Evolutionary conservation across 1,140 invertebrate species (phyloP).

Genomic region (Asobara japonica): DNA sequence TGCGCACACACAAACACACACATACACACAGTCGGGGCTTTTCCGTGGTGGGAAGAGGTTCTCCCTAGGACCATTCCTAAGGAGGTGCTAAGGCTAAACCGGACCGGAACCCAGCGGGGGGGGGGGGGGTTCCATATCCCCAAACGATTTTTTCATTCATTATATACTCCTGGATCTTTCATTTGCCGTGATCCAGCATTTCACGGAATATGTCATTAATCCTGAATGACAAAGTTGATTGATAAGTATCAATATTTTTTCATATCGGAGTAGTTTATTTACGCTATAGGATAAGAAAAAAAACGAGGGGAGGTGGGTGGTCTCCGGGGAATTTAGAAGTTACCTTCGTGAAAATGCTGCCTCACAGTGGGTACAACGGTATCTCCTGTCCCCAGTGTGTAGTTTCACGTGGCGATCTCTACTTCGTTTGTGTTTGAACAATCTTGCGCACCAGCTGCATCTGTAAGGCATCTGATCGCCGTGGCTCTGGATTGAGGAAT

Average conservation of each 20-base stretch:
- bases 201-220: too few relatives aligned
- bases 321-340: constrained; percentile 39
- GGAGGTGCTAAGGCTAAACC: too few relatives aligned
- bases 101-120: too few relatives aligned
- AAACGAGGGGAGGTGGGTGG: background rate
- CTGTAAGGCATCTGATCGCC: constrained; percentile 90
- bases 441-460: constrained; percentile 87
- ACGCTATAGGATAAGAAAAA: background rate
- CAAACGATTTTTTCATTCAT: too few relatives aligned
- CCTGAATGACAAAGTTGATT: background rate
- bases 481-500: constrained; percentile 76
- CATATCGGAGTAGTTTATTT: background rate
- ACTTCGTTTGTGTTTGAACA: constrained; percentile 95
- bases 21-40: too few relatives aligned
- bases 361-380: constrained; percentile 90
- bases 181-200: too few relatives aligned
- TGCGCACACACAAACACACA: too few relatives aligned
- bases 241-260: background rate
- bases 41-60: too few relatives aligned
- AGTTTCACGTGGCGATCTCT: constrained; percentile 94
- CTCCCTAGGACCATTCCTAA: too few relatives aligned
- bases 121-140: too few relatives aligned
- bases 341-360: constrained; percentile 93
- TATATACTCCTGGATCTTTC: too few relatives aligned
- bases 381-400: constrained; percentile 94